These are phyloP conservation scores for Caenorhabditis imperialis DNA, from an alignment of 2,888 invertebrate genomes.

Conservation along the genomic window DNA sequence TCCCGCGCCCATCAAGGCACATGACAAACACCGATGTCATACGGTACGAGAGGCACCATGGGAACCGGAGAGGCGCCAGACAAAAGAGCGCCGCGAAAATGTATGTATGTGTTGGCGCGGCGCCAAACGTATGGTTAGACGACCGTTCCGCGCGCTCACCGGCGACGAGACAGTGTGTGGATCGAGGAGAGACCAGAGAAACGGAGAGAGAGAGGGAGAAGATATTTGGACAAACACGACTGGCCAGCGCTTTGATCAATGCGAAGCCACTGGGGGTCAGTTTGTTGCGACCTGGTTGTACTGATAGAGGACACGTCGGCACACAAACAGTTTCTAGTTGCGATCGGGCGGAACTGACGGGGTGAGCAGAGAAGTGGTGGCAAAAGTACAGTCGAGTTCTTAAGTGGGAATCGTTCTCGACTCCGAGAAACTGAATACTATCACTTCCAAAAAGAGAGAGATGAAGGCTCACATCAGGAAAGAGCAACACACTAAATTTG, in stretches of 20 bases:
- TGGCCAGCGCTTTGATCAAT: slow-evolving; percentile 10
- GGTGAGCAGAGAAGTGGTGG: too few species aligned
- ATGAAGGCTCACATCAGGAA: too few species aligned
- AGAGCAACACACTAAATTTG: too few species aligned
- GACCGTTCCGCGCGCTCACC: slow-evolving; percentile 17
- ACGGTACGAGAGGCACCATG: slow-evolving; percentile 23
- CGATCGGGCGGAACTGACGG: too few species aligned
- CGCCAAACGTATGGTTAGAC: slow-evolving; percentile 34
- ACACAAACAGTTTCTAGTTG: too few species aligned
- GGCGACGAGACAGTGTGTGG: background rate
- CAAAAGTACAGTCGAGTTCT: too few species aligned
- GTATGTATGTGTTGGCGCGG: slow-evolving; percentile 18
- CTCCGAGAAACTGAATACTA: too few species aligned
- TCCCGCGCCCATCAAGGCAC: slow-evolving; percentile 7
- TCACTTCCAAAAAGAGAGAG: too few species aligned
- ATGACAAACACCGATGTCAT: slow-evolving; percentile 30
- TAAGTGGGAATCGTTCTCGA: too few species aligned
- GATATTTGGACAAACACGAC: slow-evolving; percentile 21
- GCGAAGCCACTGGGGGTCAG: slow-evolving; percentile 8
- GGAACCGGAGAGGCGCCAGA: background rate
- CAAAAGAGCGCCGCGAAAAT: slow-evolving; percentile 3
- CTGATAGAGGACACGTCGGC: too few species aligned
- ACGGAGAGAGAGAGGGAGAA: background rate
- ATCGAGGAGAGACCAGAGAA: background rate
- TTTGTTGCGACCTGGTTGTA: too few species aligned